These are phyloP conservation scores for Aurelia sp. DNA, from an alignment of 30 jellyfish, hydroid and myxozoan genomes.

Conservation along the genomic window DNA sequence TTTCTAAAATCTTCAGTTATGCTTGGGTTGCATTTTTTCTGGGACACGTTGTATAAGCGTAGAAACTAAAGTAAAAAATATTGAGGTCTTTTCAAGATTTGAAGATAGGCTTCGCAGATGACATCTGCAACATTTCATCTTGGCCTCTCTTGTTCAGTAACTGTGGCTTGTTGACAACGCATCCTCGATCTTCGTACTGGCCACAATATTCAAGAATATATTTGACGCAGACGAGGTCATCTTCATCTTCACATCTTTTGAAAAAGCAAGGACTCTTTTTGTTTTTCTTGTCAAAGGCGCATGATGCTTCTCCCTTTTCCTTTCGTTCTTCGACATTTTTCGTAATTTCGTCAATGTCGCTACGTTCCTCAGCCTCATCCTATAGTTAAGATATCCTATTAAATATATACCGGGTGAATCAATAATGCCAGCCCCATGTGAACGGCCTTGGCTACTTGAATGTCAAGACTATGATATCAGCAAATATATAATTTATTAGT, in stretches of 20 bases:
- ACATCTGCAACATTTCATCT: conserved; percentile 48
- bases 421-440: too few species aligned
- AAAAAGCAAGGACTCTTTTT: conserved; percentile 62
- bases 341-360: not conserved
- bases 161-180: conserved; percentile 82
- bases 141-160: conserved; percentile 49
- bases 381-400: not conserved
- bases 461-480: too few species aligned
- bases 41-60: not conserved
- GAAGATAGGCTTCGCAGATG: conserved; percentile 25
- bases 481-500: too few species aligned
- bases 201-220: conserved; percentile 80
- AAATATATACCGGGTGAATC: too few species aligned
- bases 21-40: too few species aligned
- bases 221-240: conserved; percentile 47
- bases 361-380: conserved; percentile 48
- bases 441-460: too few species aligned
- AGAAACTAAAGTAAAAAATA: not conserved
- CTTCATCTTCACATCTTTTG: conserved; percentile 26
- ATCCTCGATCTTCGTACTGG: conserved; percentile 79
- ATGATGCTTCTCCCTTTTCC: conserved; percentile 36
- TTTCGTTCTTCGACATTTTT: not conserved
- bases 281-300: conserved; percentile 44
- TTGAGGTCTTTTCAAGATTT: not conserved
- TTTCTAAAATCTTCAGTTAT: too few species aligned